Percentiles rank a stretch among this genome's conserved stretches.
Evolutionary conservation across 2,797 vertebrate species (phyloP).

Genomic region (Eleutherodactylus coqui): DNA sequence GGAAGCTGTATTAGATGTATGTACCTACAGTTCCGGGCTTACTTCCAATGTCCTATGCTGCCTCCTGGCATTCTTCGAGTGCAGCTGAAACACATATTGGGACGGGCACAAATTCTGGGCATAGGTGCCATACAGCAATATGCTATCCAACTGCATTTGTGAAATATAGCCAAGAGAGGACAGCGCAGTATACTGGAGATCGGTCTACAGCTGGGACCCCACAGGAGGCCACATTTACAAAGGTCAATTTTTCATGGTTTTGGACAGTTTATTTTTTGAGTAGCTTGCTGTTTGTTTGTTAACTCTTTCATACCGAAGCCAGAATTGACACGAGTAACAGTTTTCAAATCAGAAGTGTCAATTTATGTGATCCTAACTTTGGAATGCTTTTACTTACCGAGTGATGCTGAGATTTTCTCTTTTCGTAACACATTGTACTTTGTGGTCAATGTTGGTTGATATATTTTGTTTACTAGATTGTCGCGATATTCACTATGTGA

Average conservation of each 20-base stretch:
- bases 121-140: neutral
- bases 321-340: no score
- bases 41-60: neutral
- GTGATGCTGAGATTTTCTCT: no score
- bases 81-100: neutral
- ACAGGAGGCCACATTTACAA: neutral
- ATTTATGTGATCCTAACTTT: no score
- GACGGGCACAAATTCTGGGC: neutral
- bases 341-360: no score
- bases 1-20: neutral
- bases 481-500: no score
- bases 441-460: no score
- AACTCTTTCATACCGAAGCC: no score
- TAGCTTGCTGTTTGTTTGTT: neutral
- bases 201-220: neutral
- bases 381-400: no score
- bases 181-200: neutral
- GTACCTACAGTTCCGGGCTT: neutral
- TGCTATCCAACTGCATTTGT: neutral
- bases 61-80: neutral
- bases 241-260: slow-evolving; percentile 2
- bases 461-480: no score
- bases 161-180: neutral
- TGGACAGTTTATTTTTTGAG: neutral
- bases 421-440: no score